Evolutionary conservation across 2,113 vertebrate species (phyloP).

Genomic region (Rhegmatorhina hoffmannsi): DNA sequence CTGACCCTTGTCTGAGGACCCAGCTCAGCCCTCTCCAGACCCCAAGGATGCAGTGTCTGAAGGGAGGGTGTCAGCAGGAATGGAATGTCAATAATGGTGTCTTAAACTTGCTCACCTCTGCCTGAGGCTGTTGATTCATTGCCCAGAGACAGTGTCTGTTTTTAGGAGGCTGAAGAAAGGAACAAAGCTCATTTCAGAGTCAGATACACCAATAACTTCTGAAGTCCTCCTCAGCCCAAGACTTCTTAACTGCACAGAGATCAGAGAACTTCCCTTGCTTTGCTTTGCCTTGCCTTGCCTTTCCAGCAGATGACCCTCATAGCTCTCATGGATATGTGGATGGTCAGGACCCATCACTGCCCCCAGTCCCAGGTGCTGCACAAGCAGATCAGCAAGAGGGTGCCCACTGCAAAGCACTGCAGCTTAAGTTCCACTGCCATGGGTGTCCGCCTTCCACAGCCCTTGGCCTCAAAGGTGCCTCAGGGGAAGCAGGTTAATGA

Average conservation of each 20-base stretch:
- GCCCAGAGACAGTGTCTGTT: conserved; percentile 76
- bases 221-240: not conserved
- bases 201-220: conserved; percentile 80
- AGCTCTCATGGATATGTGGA: accelerated
- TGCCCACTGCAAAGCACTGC: not conserved
- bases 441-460: not conserved
- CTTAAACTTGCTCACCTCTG: conserved; percentile 75
- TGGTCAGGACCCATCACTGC: not conserved
- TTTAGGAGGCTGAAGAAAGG: conserved; percentile 82
- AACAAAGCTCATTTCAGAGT: conserved; percentile 83
- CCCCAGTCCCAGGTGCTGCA: not conserved
- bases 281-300: not conserved
- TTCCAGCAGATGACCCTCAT: not conserved
- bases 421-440: not conserved
- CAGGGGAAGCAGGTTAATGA: not conserved
- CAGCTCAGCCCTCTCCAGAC: not conserved
- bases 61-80: conserved; percentile 68
- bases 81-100: conserved; percentile 66
- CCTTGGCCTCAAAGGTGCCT: not conserved
- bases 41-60: conserved; percentile 50
- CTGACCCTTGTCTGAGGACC: not conserved
- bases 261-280: not conserved
- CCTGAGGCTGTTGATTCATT: conserved; percentile 74
- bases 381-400: not conserved
- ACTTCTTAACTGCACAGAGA: not conserved